These are phyloP conservation scores for Ochropleura leucogaster DNA, from an alignment of 2,888 invertebrate genomes.

Conservation along the genomic window DNA sequence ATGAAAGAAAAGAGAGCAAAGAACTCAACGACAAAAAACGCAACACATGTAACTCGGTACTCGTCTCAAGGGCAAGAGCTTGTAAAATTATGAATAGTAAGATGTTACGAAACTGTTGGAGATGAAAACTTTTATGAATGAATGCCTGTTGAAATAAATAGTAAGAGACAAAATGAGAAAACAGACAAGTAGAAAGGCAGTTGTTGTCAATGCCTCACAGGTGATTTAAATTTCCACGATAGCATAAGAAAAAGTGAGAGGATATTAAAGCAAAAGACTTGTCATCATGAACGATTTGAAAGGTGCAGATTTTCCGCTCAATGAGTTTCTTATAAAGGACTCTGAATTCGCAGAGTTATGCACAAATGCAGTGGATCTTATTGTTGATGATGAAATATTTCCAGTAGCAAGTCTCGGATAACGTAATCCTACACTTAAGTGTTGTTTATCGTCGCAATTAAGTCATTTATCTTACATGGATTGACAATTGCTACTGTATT, in stretches of 20 bases:
- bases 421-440: constrained; percentile 41
- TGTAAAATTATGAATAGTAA: constrained; percentile 21
- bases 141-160: background rate
- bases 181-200: background rate
- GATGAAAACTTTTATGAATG: constrained; percentile 16
- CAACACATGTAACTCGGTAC: constrained; percentile 7
- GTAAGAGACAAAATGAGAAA: background rate
- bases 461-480: constrained; percentile 21
- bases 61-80: constrained; percentile 33
- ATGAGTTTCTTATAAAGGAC: background rate
- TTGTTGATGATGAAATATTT: constrained; percentile 15
- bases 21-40: constrained; percentile 40
- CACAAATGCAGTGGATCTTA: background rate
- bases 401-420: constrained; percentile 45
- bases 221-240: background rate
- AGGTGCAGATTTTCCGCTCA: background rate
- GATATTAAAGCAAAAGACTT: background rate
- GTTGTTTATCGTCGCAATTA: constrained; percentile 25
- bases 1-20: constrained; percentile 40
- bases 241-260: background rate
- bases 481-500: constrained; percentile 34
- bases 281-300: background rate
- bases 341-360: constrained; percentile 6
- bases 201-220: background rate
- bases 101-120: constrained; percentile 8